phyloP scores from a whole-genome alignment of 2,888 invertebrate species.

The Meteorus colon region DNA sequence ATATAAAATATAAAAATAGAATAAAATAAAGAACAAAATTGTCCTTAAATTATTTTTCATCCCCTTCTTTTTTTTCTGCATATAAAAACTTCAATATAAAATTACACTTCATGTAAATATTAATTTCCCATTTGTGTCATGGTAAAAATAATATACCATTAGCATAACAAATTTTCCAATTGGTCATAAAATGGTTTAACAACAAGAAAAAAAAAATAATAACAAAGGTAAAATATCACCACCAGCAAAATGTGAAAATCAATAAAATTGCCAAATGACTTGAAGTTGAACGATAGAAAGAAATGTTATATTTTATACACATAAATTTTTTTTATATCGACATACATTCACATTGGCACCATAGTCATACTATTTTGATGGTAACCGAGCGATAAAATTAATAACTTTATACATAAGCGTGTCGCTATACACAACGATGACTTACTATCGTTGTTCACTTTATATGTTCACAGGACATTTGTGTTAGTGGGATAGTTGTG shows the following conservation, averaged over 20 bases:
- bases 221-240: not conserved
- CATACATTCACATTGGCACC: slow-evolving; percentile 19
- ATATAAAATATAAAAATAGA: not conserved
- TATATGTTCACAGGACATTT: not conserved
- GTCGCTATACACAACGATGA: slow-evolving; percentile 55
- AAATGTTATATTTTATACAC: not conserved
- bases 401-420: slow-evolving; percentile 68
- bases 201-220: not conserved
- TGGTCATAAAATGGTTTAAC: not conserved
- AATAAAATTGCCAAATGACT: not conserved
- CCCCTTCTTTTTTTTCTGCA: not conserved
- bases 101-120: not conserved
- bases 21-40: not conserved
- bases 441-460: slow-evolving; percentile 62
- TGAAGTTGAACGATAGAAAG: not conserved
- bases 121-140: not conserved
- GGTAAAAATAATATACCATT: not conserved
- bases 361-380: slow-evolving; percentile 49
- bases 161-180: slow-evolving; percentile 1
- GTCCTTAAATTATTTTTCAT: not conserved
- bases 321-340: slow-evolving; percentile 1
- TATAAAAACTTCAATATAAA: not conserved
- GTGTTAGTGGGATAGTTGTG: slow-evolving; percentile 20
- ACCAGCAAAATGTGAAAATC: not conserved
- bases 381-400: slow-evolving; percentile 62